phyloP scores from a whole-genome alignment of 2,113 vertebrate species.

The Tricholaema leucomelas region DNA sequence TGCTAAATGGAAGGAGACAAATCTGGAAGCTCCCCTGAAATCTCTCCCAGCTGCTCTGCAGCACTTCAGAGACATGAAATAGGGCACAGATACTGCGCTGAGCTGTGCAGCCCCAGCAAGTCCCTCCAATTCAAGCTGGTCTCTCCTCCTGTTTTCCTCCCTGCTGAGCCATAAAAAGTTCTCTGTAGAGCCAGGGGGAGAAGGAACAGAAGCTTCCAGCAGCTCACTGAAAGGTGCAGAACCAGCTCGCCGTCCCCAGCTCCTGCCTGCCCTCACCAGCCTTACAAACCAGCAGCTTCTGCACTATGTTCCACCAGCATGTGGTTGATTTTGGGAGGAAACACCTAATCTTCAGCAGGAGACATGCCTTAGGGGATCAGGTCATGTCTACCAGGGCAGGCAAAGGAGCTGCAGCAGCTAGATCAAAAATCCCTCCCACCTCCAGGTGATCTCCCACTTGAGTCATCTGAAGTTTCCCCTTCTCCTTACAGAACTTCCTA shows the following conservation, averaged over 20 bases:
- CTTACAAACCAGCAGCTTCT: background rate
- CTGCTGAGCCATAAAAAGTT: background rate
- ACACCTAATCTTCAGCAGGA: background rate
- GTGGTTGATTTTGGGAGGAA: background rate
- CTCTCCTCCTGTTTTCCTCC: background rate
- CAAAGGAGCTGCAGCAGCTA: background rate
- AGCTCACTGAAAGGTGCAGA: background rate
- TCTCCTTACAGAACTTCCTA: rapidly evolving
- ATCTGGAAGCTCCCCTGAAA: background rate
- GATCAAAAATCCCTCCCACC: background rate
- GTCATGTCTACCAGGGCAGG: background rate
- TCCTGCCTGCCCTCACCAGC: background rate
- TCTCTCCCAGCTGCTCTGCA: background rate
- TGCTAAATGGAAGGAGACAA: background rate
- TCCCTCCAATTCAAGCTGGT: rapidly evolving
- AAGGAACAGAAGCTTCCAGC: background rate
- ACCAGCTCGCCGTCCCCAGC: background rate
- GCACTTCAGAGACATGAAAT: background rate
- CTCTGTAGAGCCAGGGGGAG: background rate
- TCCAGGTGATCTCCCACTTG: background rate
- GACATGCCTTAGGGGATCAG: background rate
- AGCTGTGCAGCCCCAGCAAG: background rate
- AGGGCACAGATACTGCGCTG: background rate
- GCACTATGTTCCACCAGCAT: background rate
- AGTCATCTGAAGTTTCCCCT: background rate